Base-by-base conservation (phyloP, 2,113 vertebrate genomes). In the Coturnix japonica region DNA sequence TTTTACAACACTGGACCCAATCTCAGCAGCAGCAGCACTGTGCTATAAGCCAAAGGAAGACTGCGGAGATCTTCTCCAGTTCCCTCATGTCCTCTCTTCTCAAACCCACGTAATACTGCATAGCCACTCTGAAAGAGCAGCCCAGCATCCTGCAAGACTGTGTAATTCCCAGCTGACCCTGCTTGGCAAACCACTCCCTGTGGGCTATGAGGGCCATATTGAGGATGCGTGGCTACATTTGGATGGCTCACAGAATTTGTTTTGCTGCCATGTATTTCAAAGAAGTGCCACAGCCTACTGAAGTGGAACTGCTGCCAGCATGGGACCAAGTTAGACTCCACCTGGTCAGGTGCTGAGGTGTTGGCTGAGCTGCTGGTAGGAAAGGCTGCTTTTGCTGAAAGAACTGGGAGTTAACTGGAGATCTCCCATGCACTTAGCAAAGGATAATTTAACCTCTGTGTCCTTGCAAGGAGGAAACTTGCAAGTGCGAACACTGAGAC, bases 401-500 rank as follows among this genome's bases (percentile, higher is more conserved):
- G 44, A 86, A 49, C 19, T 47, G 16, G 33, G 80, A 86, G 35
- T 78, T 81, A 83, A 25, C 49, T 39, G 76, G 89, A 85, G 41
- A 54, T 85, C 65, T 30, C 33, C 21, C 15, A 8, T 51, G 72
- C 59, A 35, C 41, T 92, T 77, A 70, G 56, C 54, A 82, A 76
- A 70, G 46, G 46, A 25, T 73, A 80, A 77, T 82, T 92, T 85
- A 92, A 87, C 41, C 31, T 73, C 59, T 31, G 3, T 56, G 56
- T 80, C 82, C 87, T 87, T 91, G 64, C 31, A 54, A 85, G 79
- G 43, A 84, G 78, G 75, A 82, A 51, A 82, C 25, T n/a, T 67
- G 41, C 43, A 79, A 51, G 64, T 61, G 46, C 85, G 82, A 95
- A n/a, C 60, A n/a, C 0, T 59, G 85, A 72, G 79, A 77, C 43